A percentile compares a stretch with the other conserved stretches of the same genome.
Evolutionary conservation across 2,113 vertebrate species (phyloP).

Genomic region (Myrmecobius fasciatus): DNA sequence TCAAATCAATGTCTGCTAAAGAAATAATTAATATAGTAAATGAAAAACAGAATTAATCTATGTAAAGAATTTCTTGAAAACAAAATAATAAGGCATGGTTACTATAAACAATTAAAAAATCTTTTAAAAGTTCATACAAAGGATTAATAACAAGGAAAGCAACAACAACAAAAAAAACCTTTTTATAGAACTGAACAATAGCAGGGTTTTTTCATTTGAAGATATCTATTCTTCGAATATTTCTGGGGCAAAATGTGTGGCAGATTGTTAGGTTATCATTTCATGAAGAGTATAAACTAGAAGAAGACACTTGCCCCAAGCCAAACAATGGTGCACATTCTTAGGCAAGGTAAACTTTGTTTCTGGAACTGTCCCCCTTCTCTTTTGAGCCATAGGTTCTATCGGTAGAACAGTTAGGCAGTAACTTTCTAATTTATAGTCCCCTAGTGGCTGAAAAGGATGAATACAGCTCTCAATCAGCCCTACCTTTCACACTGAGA

Average conservation of each 20-base stretch:
- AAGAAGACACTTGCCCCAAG: slow-evolving; percentile 29
- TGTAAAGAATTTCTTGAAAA: background rate
- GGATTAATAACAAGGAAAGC: slow-evolving; percentile 19
- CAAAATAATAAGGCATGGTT: background rate
- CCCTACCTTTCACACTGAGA: background rate
- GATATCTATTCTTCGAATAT: slow-evolving; percentile 33
- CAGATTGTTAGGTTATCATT: slow-evolving; percentile 48
- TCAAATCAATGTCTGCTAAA: background rate
- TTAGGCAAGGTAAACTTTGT: background rate
- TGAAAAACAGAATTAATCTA: background rate
- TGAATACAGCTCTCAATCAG: background rate
- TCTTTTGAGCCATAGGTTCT: background rate
- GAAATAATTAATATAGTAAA: background rate
- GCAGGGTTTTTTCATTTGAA: slow-evolving; percentile 3
- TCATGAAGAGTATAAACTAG: slow-evolving; percentile 48
- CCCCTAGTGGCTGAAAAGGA: background rate
- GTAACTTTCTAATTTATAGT: background rate
- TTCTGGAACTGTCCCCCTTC: background rate
- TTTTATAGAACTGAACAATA: background rate
- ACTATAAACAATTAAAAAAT: background rate
- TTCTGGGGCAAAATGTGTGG: slow-evolving; percentile 11
- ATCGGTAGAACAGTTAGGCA: background rate
- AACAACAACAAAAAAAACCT: background rate
- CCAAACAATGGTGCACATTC: slow-evolving; percentile 51
- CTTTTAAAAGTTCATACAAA: slow-evolving; percentile 34